phyloP scores from a whole-genome alignment of 2,797 vertebrate genomes.

The Oreochromis grahami region DNA sequence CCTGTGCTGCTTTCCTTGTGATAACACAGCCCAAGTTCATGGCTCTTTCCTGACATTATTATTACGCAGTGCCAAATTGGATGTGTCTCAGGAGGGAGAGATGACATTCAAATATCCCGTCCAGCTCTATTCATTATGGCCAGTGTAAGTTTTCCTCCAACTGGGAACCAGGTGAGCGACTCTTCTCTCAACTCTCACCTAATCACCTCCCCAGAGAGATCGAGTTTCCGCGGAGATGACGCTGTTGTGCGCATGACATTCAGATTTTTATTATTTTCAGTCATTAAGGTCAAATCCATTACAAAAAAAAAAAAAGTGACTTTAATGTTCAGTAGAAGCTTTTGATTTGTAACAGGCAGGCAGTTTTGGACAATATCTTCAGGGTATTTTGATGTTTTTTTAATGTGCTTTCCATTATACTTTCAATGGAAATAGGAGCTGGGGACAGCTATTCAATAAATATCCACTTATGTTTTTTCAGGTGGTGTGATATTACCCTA shows the following conservation, averaged over 20 bases:
- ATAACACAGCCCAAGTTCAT: conserved; percentile 47
- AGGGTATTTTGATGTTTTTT: conserved; percentile 27
- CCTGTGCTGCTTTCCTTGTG: conserved; percentile 10
- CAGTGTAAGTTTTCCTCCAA: conserved; percentile 33
- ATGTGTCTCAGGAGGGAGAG: conserved; percentile 53
- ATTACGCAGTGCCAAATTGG: conserved; percentile 55
- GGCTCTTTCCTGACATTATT: conserved; percentile 57
- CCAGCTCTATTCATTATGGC: conserved; percentile 59
- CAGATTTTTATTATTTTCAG: conserved; percentile 8
- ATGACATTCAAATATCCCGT: conserved; percentile 71
- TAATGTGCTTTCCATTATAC: conserved; percentile 41
- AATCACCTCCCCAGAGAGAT: conserved; percentile 60
- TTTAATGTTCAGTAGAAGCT: neutral
- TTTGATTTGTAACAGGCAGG: neutral
- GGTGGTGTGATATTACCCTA: conserved; percentile 66
- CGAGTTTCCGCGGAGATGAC: conserved; percentile 14
- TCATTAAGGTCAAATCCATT: conserved; percentile 1
- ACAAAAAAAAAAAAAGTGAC: neutral
- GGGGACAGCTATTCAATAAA: conserved; percentile 69
- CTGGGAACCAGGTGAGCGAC: conserved; percentile 49
- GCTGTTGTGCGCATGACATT: conserved; percentile 37
- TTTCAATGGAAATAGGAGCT: conserved; percentile 42
- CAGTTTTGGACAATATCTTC: conserved; percentile 3
- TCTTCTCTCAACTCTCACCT: conserved; percentile 42
- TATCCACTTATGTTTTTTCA: conserved; percentile 67